These are phyloP conservation scores for Sterna hirundo DNA, from an alignment of 2,113 vertebrate genomes.

Conservation along the genomic window DNA sequence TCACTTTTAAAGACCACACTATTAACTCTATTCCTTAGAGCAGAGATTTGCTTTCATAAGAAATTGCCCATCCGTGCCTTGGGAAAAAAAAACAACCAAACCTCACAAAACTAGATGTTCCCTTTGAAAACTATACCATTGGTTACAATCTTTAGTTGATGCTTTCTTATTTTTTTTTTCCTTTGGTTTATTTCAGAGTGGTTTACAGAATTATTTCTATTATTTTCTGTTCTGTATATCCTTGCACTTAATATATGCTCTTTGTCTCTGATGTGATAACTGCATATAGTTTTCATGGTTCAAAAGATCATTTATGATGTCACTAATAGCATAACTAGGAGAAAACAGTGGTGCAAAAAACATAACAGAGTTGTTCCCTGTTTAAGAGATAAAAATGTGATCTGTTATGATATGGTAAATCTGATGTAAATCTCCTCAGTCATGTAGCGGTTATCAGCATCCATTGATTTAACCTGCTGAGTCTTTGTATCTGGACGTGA, in stretches of 20 bases:
- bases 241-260: not conserved
- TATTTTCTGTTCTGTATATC: not conserved
- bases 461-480: not conserved
- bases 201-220: not conserved
- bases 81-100: fast-evolving
- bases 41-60: not conserved
- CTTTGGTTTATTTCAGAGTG: not conserved
- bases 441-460: not conserved
- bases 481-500: not conserved
- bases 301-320: not conserved
- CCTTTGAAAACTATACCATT: not conserved
- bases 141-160: not conserved
- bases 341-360: not conserved
- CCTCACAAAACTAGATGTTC: not conserved
- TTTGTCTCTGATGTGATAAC: not conserved
- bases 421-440: not conserved
- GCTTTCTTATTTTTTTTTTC: not conserved
- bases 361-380: not conserved
- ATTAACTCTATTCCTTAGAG: not conserved
- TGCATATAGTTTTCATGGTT: not conserved
- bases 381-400: not conserved
- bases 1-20: not conserved
- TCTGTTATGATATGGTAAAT: not conserved
- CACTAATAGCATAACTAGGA: not conserved
- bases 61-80: not conserved